phyloP scores from a whole-genome alignment of 2,797 vertebrate genomes.

The Syngnathus acus region DNA sequence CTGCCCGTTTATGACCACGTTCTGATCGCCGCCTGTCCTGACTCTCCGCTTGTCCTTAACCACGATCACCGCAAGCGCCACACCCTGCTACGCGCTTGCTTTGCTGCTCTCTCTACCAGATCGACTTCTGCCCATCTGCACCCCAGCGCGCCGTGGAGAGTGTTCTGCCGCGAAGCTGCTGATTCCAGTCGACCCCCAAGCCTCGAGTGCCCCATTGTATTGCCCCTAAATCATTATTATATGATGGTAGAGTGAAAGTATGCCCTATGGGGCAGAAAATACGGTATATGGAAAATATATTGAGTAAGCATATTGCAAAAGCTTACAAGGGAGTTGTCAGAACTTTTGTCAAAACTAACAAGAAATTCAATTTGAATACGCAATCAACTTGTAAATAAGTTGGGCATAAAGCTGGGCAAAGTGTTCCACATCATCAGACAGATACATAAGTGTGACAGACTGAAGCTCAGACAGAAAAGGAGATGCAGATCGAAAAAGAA shows the following conservation, averaged over 20 bases:
- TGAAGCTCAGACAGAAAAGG: conserved; percentile 6
- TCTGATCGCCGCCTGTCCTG: too few species aligned
- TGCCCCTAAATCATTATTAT: neutral
- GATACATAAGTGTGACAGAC: conserved; percentile 5
- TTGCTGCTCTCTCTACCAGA: too few species aligned
- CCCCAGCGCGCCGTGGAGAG: too few species aligned
- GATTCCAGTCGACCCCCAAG: too few species aligned
- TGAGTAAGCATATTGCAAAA: neutral
- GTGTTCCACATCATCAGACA: neutral
- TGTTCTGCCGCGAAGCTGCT: too few species aligned
- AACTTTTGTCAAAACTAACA: neutral
- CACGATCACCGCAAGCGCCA: too few species aligned
- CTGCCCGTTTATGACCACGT: too few species aligned
- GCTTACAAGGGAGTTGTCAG: neutral
- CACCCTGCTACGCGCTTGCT: too few species aligned
- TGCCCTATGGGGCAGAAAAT: too few species aligned
- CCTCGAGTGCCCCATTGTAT: too few species aligned
- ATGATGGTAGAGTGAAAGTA: neutral
- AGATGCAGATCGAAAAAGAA: conserved; percentile 4
- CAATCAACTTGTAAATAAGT: neutral
- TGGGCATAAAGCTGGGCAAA: neutral
- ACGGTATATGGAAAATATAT: neutral
- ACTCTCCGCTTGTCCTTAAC: too few species aligned
- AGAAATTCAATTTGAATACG: neutral
- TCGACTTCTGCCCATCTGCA: too few species aligned